Base-by-base conservation (phyloP, 1,140 invertebrate species). In the Drosophila ambigua region DNA sequence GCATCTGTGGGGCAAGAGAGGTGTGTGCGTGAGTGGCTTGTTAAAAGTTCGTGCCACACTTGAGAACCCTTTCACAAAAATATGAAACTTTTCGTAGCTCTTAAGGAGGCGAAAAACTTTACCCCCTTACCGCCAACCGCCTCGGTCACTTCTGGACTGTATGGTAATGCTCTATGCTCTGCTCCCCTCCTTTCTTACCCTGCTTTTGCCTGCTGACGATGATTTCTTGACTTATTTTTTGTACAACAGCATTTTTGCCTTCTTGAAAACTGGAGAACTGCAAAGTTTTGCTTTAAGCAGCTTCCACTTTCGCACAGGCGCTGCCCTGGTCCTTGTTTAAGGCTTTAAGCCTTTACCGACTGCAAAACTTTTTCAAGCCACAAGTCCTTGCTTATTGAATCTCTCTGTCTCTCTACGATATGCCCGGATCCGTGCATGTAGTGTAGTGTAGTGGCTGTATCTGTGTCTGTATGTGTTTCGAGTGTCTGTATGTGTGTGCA, bases 351-450 rank as follows among this genome's bases (percentile, higher is more conserved):
- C 80, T 61, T 79, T 54, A 4, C 59, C 45, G 51, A 52, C 72
- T 50, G 77, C 51, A 72, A 75, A 85, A 77, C 39, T 68, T 64
- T 78, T 79, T 61, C 11, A 35, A 16, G 44, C 61, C 54, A 68
- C 74, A 88, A 81, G 61, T 85, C 74, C 62, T 64, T 44, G 79
- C 82, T 88, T 78, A 87, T 87, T 87, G 79, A 87, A 87, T 87
- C 85, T 76, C 46, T 39, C 45, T 60, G 5, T 39, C 26, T 44
- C 31, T 31, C 8, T 9, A 9, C 31, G 31, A 31, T 8, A 31
- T 31, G 9, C 31, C 3, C 31, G 43, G 20, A 51, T 61, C 46
- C 35, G 35, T 49, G 41, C 44, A 72, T 51, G n/a, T 13, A 9
- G 64, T 39, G 20, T 20, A 48, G 16, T 11, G 15, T 20, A 23